Conservation (phyloP, 2,797 vertebrate species). For the Zenarchopterus dispar region DNA sequence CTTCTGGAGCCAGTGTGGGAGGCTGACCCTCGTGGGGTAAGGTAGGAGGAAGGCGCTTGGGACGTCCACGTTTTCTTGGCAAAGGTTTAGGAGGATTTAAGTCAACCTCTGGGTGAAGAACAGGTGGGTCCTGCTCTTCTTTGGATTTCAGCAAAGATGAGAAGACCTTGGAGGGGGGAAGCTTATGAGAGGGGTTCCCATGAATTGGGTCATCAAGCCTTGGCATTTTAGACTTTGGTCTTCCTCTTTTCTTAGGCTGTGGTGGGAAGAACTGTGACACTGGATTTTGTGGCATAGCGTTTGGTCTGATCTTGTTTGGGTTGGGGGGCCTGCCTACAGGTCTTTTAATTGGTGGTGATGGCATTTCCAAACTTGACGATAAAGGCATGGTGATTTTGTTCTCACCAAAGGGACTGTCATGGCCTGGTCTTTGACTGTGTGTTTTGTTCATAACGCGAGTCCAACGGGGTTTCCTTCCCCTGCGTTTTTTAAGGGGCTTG, state of each 20-base stretch:
- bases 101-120: slow-evolving; percentile 96
- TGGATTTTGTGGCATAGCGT: slow-evolving; percentile 70
- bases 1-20: slow-evolving; percentile 89
- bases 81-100: slow-evolving; percentile 91
- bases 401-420: slow-evolving; percentile 66
- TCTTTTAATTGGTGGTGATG: slow-evolving; percentile 72
- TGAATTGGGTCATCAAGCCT: slow-evolving; percentile 88
- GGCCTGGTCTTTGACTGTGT: slow-evolving; percentile 63
- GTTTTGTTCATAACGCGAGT: slow-evolving; percentile 86
- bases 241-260: slow-evolving; percentile 87
- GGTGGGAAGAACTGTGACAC: slow-evolving; percentile 74
- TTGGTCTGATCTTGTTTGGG: slow-evolving; percentile 83
- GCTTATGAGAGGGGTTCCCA: slow-evolving; percentile 87
- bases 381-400: slow-evolving; percentile 71
- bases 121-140: slow-evolving; percentile 94
- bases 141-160: slow-evolving; percentile 91
- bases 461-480: slow-evolving; percentile 93
- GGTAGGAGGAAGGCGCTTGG: slow-evolving; percentile 91
- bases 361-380: slow-evolving; percentile 63
- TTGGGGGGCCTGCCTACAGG: slow-evolving; percentile 83
- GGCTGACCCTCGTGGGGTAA: slow-evolving; percentile 91
- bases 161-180: slow-evolving; percentile 92
- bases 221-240: slow-evolving; percentile 95
- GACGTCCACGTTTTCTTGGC: slow-evolving; percentile 94
- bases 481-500: slow-evolving; percentile 93